Evolutionary conservation across 1,140 invertebrate species (phyloP).

Genomic region (Drosophila tsacasi): DNA sequence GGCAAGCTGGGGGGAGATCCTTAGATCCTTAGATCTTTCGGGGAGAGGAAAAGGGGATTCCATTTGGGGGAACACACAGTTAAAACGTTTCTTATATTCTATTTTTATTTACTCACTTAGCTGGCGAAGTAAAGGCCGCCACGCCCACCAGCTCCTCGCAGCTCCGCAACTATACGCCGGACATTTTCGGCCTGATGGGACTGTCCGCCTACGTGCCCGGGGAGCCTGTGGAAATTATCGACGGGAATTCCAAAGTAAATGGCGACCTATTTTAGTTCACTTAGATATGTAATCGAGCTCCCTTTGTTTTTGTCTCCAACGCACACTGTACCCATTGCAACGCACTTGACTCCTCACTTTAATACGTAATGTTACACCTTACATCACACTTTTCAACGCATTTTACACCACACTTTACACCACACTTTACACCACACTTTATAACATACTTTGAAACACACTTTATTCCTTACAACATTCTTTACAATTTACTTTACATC

Average conservation of each 20-base stretch:
- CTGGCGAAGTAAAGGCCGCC: slow-evolving; percentile 67
- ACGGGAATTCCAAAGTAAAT: slow-evolving; percentile 87
- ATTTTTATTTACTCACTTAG: slow-evolving; percentile 23
- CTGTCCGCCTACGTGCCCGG: slow-evolving; percentile 85
- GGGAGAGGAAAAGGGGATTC: neutral
- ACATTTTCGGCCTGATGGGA: slow-evolving; percentile 86
- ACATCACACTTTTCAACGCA: neutral
- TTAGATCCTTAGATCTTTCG: neutral
- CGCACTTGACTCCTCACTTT: neutral
- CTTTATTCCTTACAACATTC: neutral
- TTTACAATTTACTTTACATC: neutral
- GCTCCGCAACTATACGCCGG: slow-evolving; percentile 78
- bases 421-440: neutral
- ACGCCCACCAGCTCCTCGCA: slow-evolving; percentile 83
- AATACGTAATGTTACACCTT: neutral
- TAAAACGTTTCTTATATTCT: too few species aligned
- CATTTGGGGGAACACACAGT: neutral
- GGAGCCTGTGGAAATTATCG: slow-evolving; percentile 85
- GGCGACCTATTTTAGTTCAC: slow-evolving; percentile 40
- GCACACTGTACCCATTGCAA: slow-evolving; percentile 17
- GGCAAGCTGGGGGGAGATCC: slow-evolving; percentile 47
- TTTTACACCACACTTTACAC: neutral
- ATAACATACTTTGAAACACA: too few species aligned
- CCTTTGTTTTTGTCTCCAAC: slow-evolving; percentile 31
- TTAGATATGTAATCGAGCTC: slow-evolving; percentile 59